Conservation (phyloP, 2,888 invertebrate species). For the Athetis lepigone region DNA sequence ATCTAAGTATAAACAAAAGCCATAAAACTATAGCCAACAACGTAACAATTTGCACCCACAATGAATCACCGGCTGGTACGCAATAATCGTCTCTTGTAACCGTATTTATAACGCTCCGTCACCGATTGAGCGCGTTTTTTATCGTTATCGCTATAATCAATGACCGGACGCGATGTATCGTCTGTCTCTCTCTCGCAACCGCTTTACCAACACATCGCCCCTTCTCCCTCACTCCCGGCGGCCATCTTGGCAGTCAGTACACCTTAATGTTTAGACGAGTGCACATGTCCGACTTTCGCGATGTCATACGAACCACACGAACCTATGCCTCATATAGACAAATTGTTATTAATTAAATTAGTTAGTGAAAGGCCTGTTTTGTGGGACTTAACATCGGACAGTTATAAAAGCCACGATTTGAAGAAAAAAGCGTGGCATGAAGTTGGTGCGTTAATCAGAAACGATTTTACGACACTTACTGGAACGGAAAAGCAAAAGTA, state of each 20-base stretch:
- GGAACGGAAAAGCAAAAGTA: slow-evolving; percentile 12
- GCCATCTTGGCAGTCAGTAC: slow-evolving; percentile 32
- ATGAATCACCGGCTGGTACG: too few relatives aligned
- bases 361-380: slow-evolving; percentile 19
- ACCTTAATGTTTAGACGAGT: slow-evolving; percentile 10
- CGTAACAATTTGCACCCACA: too few relatives aligned
- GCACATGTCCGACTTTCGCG: slow-evolving; percentile 22
- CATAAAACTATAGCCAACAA: too few relatives aligned
- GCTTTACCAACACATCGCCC: neutral
- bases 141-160: slow-evolving; percentile 25
- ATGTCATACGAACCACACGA: neutral
- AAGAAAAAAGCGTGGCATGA: slow-evolving; percentile 29
- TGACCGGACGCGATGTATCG: slow-evolving; percentile 2
- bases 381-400: slow-evolving; percentile 17
- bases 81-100: slow-evolving; percentile 22
- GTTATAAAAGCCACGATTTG: slow-evolving; percentile 8
- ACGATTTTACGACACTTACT: slow-evolving; percentile 14
- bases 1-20: too few relatives aligned
- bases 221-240: slow-evolving; percentile 22
- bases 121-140: slow-evolving; percentile 6
- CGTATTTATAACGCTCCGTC: slow-evolving; percentile 15
- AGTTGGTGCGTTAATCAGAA: slow-evolving; percentile 21
- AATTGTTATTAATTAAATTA: slow-evolving; percentile 24
- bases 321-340: slow-evolving; percentile 15
- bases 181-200: neutral